Conservation (phyloP, 2,113 vertebrate species). For the Casuarius casuarius region DNA sequence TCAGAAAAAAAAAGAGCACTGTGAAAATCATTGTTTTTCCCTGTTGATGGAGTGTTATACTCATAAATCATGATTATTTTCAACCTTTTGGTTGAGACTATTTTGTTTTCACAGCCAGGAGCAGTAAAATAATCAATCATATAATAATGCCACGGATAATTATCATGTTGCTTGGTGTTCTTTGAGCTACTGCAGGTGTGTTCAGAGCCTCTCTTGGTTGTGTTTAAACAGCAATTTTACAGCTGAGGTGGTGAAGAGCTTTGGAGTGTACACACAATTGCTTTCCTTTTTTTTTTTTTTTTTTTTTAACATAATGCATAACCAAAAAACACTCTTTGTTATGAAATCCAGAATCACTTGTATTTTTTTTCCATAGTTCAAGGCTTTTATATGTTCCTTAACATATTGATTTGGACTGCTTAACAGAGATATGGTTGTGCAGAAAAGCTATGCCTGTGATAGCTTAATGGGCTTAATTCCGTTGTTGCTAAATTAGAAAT, state of each 20-base stretch:
- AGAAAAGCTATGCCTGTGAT: neutral
- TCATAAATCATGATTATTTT: conserved; percentile 67
- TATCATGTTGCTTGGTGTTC: conserved; percentile 56
- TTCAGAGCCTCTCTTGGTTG: conserved; percentile 3
- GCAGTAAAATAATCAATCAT: conserved; percentile 73
- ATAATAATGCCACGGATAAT: conserved; percentile 60
- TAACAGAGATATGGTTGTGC: neutral
- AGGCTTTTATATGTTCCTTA: neutral
- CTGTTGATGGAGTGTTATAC: conserved; percentile 54
- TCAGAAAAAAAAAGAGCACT: neutral
- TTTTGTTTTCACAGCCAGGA: conserved; percentile 69
- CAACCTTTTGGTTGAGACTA: conserved; percentile 39
- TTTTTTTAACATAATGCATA: neutral
- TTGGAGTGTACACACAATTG: conserved; percentile 39
- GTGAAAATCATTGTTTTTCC: conserved; percentile 32
- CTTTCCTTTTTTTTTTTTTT: neutral
- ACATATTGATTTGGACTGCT: neutral
- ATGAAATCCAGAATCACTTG: neutral
- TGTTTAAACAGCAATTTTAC: conserved; percentile 47
- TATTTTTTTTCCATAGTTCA: neutral
- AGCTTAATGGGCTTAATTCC: neutral
- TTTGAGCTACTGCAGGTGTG: conserved; percentile 68
- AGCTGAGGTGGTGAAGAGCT: conserved; percentile 34
- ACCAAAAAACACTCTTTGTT: neutral
- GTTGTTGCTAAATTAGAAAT: neutral